Evolutionary conservation across 2,113 vertebrate genomes (phyloP), one percentile per base, ranked within the genome.

Genomic region (Eulemur macaco): DNA sequence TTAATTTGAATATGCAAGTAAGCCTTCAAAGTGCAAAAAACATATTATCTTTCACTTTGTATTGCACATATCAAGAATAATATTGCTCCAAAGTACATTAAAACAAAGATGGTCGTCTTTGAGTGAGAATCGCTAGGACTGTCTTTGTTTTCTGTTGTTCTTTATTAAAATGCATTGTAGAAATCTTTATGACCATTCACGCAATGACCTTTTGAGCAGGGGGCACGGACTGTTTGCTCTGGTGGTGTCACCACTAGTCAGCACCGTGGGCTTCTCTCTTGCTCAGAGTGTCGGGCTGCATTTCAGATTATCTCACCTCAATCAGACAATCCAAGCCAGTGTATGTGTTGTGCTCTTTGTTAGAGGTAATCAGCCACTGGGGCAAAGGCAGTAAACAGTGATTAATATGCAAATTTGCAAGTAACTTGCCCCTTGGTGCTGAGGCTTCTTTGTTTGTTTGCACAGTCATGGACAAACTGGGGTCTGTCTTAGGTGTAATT

Each of bases 321-420:
- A 66, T 95, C 89, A 15, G 76, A 96, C 83, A 88, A 94, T 91
- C 94, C 68, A 94, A 98, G 95, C 89, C 82, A 18, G 47, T 34
- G 29, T 68, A 13, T 27, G 94, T 68, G 42, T 95, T 74, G 23
- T 23, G 89, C 97, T 97, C 97, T 98, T 97, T 97, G 98, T 98
- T 0, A 80, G 88, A 93, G 97, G 95, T 68, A 97, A 71, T 83
- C 97, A 64, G 15, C 23, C 84, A 20, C 69, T 60, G 96, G 87
- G 94, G 88, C 91, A 93, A 92, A 94, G 86, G 93, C 17, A 3
- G 89, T 93, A 97, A 98, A 97, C 91, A 97, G 92, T 97, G 96
- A 98, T 99, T 98, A 98, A 98, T 86, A 98, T 98, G 98, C 97
- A 98, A 98, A 98, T 98, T 98, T 96, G 97, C 97, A 95, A 98